A percentile compares a stretch with the other conserved stretches of the same genome.
phyloP scores from a whole-genome alignment of 1,140 invertebrate genomes.

The Leptinotarsa defecta region DNA sequence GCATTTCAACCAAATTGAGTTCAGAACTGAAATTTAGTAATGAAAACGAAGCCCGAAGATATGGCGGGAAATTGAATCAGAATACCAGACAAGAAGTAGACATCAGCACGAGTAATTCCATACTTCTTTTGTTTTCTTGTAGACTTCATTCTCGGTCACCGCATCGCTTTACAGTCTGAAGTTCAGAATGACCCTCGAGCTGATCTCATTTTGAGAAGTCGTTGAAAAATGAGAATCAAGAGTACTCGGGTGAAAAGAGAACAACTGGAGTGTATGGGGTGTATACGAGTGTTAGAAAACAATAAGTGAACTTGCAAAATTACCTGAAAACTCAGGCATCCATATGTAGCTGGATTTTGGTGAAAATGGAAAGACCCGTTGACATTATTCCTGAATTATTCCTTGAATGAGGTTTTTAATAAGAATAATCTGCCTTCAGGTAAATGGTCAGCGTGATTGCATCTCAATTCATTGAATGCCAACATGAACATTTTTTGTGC shows the following conservation, averaged over 20 bases:
- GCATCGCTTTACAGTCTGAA: slow-evolving; percentile 1
- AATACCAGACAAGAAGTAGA: not conserved
- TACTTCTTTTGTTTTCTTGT: not conserved
- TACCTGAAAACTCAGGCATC: not conserved
- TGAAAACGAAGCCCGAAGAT: too few relatives aligned
- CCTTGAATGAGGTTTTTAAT: too few relatives aligned
- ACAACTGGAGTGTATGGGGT: not conserved
- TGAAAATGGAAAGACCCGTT: not conserved
- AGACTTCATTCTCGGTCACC: not conserved
- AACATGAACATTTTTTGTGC: too few relatives aligned
- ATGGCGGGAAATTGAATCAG: too few relatives aligned
- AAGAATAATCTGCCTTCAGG: too few relatives aligned
- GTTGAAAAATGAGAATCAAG: slow-evolving; percentile 8
- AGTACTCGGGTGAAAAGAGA: not conserved
- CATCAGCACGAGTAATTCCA: not conserved
- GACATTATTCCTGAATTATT: too few relatives aligned
- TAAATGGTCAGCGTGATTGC: too few relatives aligned
- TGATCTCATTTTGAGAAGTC: not conserved
- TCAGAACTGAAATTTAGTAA: too few relatives aligned
- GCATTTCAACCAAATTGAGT: too few relatives aligned
- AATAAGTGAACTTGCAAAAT: not conserved
- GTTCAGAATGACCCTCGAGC: not conserved
- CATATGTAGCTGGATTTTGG: not conserved
- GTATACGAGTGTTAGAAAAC: slow-evolving; percentile 3
- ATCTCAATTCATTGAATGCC: too few relatives aligned